Evolutionary conservation across 2,888 invertebrate species (phyloP), one percentile per base, ranked within the genome.

Genomic region (Chaetoderma sp.): DNA sequence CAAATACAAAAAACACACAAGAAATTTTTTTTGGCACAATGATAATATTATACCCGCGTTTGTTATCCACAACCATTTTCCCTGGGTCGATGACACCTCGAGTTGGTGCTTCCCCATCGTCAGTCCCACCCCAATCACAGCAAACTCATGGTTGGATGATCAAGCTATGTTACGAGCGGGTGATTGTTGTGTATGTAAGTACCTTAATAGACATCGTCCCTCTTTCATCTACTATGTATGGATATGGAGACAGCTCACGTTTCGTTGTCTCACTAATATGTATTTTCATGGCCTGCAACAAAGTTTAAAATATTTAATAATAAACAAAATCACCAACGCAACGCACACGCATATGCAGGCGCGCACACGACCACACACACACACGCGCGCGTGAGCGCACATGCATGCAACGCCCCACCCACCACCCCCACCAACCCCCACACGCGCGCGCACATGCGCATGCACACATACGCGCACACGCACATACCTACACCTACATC

Each of bases 261-360:
- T 90, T 91, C 0, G 96, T 96, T 0, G 93, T 92, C 85, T 96
- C 92, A 2, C 97, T 96, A 79, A 98, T 94, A 85, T 98, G 97
- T 68, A 98, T 93, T 86, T 94, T 93, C 94, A 96, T 96, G 0
- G 96, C 83, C 87, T 88, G 73, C 4, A 77, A 77, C 2, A n/a
- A 13, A 47, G 18, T 28, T 33, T 4, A 52, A 44, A 27, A 49
- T 18, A 10, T 30, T 16, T 47, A 18, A 39, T 47, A 8, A 21
- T 21, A 47, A 47, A 47, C n/a, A n/a, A n/a, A n/a, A n/a, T n/a
- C n/a, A n/a, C n/a, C n/a, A n/a, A n/a, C 16, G 6, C 1, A 13
- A 45, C 32, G 45, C 4, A 16, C 32, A 45, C 23, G 18, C 6
- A 18, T 33, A 10, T n/a, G 2, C 10, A 8, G 30, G 1, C 25